phyloP scores from a whole-genome alignment of 2,797 vertebrate species.

The Sebastes aleutianus region DNA sequence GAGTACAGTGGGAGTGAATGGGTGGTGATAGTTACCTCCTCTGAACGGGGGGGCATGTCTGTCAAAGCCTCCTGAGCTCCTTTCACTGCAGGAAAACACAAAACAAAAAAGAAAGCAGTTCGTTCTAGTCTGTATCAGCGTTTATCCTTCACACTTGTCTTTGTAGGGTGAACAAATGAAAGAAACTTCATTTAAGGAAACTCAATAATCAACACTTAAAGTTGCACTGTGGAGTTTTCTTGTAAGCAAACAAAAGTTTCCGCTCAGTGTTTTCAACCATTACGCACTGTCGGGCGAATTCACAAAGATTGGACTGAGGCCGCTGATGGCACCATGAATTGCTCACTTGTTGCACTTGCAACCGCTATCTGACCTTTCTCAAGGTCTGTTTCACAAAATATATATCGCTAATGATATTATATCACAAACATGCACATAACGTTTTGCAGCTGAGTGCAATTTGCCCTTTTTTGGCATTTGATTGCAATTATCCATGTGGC shows the following conservation, averaged over 20 bases:
- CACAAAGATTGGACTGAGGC: no score
- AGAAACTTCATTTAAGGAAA: neutral
- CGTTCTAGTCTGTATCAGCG: neutral
- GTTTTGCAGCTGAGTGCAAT: neutral
- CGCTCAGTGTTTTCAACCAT: no score
- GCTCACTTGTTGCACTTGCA: no score
- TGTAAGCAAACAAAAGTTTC: no score
- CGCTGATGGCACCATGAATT: no score
- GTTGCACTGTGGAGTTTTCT: no score
- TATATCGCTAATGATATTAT: neutral
- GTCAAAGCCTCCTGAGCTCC: slow-evolving; percentile 90
- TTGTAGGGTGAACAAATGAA: neutral
- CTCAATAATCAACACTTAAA: neutral
- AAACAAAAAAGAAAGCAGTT: neutral
- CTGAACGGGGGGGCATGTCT: slow-evolving; percentile 93
- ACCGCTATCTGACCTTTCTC: neutral
- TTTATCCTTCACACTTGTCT: neutral
- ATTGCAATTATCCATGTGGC: neutral
- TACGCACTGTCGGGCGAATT: no score
- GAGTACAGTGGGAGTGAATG: neutral
- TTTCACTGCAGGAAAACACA: slow-evolving; percentile 73
- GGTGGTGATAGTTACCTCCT: slow-evolving; percentile 80
- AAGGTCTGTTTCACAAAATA: neutral
- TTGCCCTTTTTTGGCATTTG: neutral
- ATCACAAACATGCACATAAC: neutral